Conservation (phyloP, 2,797 vertebrate genomes). For the Cheirogaleus major region DNA sequence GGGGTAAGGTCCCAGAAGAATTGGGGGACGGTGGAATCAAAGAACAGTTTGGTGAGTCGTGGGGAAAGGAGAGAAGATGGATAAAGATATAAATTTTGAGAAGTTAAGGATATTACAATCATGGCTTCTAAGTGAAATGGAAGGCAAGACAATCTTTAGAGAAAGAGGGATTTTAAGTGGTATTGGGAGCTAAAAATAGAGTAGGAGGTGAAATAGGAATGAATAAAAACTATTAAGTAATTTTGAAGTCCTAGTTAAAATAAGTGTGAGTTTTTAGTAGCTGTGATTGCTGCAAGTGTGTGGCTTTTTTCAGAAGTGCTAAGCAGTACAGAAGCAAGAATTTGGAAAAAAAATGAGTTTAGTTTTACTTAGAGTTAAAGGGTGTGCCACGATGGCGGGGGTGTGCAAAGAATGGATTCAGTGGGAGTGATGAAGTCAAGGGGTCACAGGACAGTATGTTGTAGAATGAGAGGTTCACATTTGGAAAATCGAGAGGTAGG, state of each 20-base stretch:
- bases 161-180: background rate
- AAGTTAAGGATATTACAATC: background rate
- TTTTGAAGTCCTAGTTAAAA: slow-evolving; percentile 26
- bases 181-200: slow-evolving; percentile 9
- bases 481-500: background rate
- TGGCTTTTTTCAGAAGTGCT: slow-evolving; percentile 8
- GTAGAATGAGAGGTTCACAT: background rate
- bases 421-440: background rate
- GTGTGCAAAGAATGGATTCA: background rate
- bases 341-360: background rate
- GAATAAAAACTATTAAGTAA: slow-evolving; percentile 3
- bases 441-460: background rate
- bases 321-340: background rate
- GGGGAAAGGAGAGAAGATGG: background rate
- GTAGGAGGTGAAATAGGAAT: background rate
- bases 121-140: background rate
- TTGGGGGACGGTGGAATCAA: background rate
- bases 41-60: background rate
- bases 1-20: background rate
- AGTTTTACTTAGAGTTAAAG: slow-evolving; percentile 28
- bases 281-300: slow-evolving; percentile 9
- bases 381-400: background rate
- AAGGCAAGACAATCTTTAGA: background rate
- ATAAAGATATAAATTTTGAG: background rate
- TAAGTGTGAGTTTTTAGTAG: background rate